phyloP scores from a whole-genome alignment of 1,140 invertebrate genomes.

The Drosophila pseudoobscura region DNA sequence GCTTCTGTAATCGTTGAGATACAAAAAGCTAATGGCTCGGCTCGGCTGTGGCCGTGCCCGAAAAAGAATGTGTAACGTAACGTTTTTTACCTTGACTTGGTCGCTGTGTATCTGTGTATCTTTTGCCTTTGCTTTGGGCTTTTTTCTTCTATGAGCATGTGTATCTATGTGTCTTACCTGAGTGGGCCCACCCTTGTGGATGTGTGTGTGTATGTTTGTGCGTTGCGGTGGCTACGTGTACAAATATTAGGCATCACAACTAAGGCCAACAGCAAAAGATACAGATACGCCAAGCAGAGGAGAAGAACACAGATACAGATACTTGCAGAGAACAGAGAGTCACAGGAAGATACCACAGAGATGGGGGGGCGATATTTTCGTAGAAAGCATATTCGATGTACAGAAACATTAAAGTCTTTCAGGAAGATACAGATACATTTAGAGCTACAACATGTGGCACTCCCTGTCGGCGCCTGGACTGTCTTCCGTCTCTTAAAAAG shows the following conservation, averaged over 20 bases:
- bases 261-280: slow-evolving; percentile 2
- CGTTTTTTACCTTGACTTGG: slow-evolving; percentile 73
- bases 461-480: too few species aligned
- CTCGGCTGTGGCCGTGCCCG: slow-evolving; percentile 24
- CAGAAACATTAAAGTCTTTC: too few species aligned
- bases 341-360: not conserved
- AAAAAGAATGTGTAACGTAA: slow-evolving; percentile 68
- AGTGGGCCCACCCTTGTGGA: slow-evolving; percentile 18
- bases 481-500: not conserved
- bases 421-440: too few species aligned
- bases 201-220: slow-evolving; percentile 19
- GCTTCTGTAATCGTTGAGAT: slow-evolving; percentile 30
- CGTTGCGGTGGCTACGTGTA: slow-evolving; percentile 42
- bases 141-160: slow-evolving; percentile 22
- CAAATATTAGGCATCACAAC: slow-evolving; percentile 21
- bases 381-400: too few species aligned
- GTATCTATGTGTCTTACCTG: slow-evolving; percentile 34
- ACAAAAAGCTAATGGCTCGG: slow-evolving; percentile 30
- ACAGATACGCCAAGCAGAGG: slow-evolving; percentile 2
- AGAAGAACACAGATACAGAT: slow-evolving; percentile 12
- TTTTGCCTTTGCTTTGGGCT: slow-evolving; percentile 20
- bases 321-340: too few species aligned
- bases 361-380: too few species aligned
- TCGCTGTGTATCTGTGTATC: slow-evolving; percentile 29
- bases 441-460: too few species aligned